Conservation (phyloP, 2,113 vertebrate genomes). For the Etheostoma spectabile region DNA sequence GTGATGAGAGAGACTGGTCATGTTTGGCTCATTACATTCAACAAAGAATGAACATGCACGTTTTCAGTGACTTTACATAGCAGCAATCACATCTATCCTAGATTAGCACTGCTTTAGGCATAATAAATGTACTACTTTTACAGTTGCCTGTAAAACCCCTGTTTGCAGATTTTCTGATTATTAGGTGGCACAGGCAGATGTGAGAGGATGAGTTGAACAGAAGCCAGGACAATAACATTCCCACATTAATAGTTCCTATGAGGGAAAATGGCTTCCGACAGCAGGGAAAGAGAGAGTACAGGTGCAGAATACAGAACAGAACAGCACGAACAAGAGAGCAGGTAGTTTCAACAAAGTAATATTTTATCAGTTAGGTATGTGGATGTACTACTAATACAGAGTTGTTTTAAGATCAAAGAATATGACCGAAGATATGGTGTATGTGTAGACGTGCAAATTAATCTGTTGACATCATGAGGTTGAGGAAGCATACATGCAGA, state of each 20-base stretch:
- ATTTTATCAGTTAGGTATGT: conserved; percentile 3
- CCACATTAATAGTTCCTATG: conserved; percentile 63
- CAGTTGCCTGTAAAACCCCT: conserved; percentile 54
- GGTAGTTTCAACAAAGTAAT: not conserved
- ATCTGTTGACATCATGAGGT: not conserved
- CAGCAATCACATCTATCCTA: not conserved
- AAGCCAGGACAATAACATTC: conserved; percentile 67
- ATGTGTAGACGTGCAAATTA: not conserved
- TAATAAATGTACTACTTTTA: conserved; percentile 58
- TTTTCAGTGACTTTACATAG: conserved; percentile 12
- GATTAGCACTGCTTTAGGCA: conserved; percentile 38
- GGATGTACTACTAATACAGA: not conserved
- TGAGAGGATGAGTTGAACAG: conserved; percentile 62
- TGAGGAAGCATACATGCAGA: not conserved
- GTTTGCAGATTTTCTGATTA: conserved; percentile 55
- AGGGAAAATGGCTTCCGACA: conserved; percentile 57
- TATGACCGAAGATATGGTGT: not conserved
- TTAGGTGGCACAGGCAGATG: conserved; percentile 67
- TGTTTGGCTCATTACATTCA: not conserved
- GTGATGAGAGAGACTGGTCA: not conserved
- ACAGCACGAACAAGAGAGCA: not conserved
- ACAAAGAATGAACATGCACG: not conserved
- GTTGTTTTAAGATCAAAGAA: conserved; percentile 14
- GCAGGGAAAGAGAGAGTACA: conserved; percentile 16
- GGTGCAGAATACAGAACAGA: conserved; percentile 36